Conservation (phyloP, 2,888 invertebrate genomes). For the Volucella inanis region DNA sequence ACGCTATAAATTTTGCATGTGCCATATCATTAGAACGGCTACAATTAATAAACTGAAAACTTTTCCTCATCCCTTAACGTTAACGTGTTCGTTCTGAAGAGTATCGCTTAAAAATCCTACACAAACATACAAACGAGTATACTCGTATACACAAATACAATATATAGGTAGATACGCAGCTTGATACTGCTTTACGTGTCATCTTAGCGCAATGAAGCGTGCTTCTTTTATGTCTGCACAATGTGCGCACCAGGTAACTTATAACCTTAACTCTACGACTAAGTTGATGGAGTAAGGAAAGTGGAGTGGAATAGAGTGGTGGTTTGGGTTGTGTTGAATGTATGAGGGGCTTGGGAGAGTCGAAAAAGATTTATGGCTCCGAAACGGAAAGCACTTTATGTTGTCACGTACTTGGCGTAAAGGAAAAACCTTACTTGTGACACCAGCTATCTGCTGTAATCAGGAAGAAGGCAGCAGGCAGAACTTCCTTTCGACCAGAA, state of each 20-base stretch:
- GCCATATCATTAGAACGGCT: background rate
- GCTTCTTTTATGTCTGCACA: constrained; percentile 55
- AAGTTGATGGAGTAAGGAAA: constrained; percentile 17
- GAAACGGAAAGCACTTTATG: constrained; percentile 64
- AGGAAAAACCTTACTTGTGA: constrained; percentile 38
- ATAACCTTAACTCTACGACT: constrained; percentile 45
- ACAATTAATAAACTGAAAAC: constrained; percentile 33
- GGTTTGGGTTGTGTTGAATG: background rate
- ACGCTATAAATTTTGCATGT: background rate
- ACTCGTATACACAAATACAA: too few species aligned
- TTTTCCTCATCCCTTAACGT: background rate
- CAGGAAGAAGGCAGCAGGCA: constrained; percentile 59
- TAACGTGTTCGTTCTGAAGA: constrained; percentile 15
- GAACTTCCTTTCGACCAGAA: constrained; percentile 26
- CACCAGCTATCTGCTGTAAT: constrained; percentile 66
- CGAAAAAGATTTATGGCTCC: constrained; percentile 67
- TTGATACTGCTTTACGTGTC: constrained; percentile 55
- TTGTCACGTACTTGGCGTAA: constrained; percentile 67
- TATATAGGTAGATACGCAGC: background rate
- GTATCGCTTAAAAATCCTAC: constrained; percentile 22
- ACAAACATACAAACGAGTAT: too few species aligned
- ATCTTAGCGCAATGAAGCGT: constrained; percentile 66
- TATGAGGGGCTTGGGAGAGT: background rate
- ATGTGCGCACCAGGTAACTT: constrained; percentile 54
- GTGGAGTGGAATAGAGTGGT: background rate